Base-by-base conservation (phyloP, 2,888 invertebrate species). In the Isoperla grammatica region DNA sequence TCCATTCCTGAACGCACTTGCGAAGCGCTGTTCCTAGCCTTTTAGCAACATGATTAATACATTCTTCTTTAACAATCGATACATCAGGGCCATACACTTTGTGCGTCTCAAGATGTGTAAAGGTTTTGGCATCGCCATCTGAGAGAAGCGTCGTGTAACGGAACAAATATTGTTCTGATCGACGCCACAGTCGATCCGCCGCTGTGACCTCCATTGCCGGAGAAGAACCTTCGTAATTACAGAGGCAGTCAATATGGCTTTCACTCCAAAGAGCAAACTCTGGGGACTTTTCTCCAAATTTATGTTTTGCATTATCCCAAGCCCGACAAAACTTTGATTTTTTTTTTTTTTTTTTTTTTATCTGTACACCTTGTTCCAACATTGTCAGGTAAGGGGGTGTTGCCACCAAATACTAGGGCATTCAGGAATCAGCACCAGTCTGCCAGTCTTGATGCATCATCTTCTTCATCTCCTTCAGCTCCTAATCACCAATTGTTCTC, bases 251-350 rank as follows among this genome's bases (percentile, higher is more conserved):
- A 12, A 46, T 55, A 54, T 66, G 67, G 2, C 48, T 60, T 55
- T 65, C 56, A 19, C 17, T 57, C 67, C 64, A 67, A 9, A 58
- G 6, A 20, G 61, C n/a, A 57, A 42, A 63, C 46, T 66, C 67
- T 17, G 65, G 45, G n/a, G 50, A 35, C n/a, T 57, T 60, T 22
- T 61, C 60, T 22, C 59, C 62, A 15, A 65, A 59, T 19, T 65
- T 19, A 17, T 29, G 12, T 43, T 55, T 50, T 13, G 61, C 59
- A 23, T 35, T 61, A 15, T 35, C 46, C 57, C 65, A 67, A 13
- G 56, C 56, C 35, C 60, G 63, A 59, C 64, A 67, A 56, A 50
- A 63, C 57, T 65, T 67, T 23, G 64, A 61, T 12, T n/a, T n/a
- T n/a, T n/a, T n/a, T n/a, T n/a, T n/a, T n/a, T n/a, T n/a, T n/a